Evolutionary conservation across 2,888 invertebrate species (phyloP), one percentile per base, ranked within the genome.

Genomic region (Erynnis tages): DNA sequence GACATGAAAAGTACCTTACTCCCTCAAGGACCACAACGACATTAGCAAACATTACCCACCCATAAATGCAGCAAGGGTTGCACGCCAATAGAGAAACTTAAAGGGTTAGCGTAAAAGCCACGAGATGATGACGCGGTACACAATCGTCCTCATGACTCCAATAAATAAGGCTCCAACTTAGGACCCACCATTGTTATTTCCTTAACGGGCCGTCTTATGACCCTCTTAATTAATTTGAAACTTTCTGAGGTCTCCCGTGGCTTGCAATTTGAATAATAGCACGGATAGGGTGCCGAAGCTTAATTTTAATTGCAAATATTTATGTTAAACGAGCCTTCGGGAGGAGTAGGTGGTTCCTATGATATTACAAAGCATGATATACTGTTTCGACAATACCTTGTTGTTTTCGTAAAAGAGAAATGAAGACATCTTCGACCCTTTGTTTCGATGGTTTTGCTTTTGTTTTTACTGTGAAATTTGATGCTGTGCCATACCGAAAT

Each of bases 221-320:
- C 83, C 78, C 84, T 85, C 87, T 89, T 87, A 89, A 89, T 89
- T 89, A 89, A 89, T 89, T 89, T 88, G 86, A 82, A 88, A 89
- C 86, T 89, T 89, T 87, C 85, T 80, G 83, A 79, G 86, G 86
- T 86, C 88, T 86, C 87, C 85, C 75, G 85, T 82, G 86, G 87
- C 80, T 82, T 69, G 68, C 86, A 77, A 89, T 89, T 89, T 89
- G 87, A 89, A 89, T 89, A 89, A 89, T 87, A 82, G 82, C 85
- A 63, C 54, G 71, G 84, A 87, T 85, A 82, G 87, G 86, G 86
- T 75, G 82, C 70, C 77, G 71, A 67, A 69, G 79, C 77, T 79
- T 86, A 82, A 89, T 89, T 89, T 85, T 88, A 89, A 89, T 88
- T 88, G 88, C 85, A 89, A 89, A 89, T 89, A 88, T 89, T 89